Evolutionary conservation across 2,888 invertebrate genomes (phyloP).

Genomic region (Coelinius sp.): DNA sequence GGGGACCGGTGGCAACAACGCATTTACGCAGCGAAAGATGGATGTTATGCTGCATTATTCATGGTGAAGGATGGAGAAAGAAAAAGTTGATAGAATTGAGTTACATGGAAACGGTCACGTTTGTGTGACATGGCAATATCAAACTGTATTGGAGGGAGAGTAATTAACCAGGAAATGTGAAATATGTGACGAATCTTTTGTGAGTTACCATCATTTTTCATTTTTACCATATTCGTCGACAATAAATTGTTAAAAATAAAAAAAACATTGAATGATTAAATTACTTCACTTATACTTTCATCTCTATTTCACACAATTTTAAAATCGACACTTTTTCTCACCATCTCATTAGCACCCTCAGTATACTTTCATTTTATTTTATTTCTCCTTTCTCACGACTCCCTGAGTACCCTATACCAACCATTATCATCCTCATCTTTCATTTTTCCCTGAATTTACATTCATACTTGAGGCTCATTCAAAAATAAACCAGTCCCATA

Average conservation of each 20-base stretch:
- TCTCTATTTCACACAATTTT: not conserved
- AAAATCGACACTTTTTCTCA: not conserved
- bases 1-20: no score
- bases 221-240: not conserved
- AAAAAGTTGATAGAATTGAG: not conserved
- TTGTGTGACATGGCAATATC: not conserved
- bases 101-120: not conserved
- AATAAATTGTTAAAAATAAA: not conserved
- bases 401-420: not conserved
- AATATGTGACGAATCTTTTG: not conserved
- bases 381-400: not conserved
- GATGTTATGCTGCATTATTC: no score
- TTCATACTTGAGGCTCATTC: not conserved
- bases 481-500: not conserved
- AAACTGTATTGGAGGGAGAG: not conserved
- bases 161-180: not conserved
- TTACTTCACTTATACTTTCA: not conserved
- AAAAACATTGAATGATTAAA: not conserved
- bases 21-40: no score
- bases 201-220: not conserved
- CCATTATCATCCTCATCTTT: not conserved
- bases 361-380: not conserved
- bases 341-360: not conserved
- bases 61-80: no score
- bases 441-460: not conserved